Evolutionary conservation across 2,113 vertebrate genomes (phyloP).

Genomic region (Natator depressus): DNA sequence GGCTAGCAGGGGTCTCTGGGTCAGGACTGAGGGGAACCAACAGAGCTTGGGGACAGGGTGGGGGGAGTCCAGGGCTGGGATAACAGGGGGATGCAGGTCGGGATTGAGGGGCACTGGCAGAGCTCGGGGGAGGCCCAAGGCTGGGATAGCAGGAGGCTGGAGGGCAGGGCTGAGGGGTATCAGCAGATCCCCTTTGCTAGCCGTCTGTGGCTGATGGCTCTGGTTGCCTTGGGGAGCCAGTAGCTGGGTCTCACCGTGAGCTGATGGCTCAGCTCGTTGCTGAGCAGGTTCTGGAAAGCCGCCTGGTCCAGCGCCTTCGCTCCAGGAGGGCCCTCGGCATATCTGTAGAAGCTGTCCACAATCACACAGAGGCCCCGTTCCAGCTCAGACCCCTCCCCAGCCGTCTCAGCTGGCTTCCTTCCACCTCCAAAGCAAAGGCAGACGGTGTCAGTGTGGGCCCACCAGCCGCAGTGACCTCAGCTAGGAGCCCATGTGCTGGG

Average conservation of each 20-base stretch:
- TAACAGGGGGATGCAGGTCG: background rate
- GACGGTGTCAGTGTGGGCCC: background rate
- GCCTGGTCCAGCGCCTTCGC: background rate
- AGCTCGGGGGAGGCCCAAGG: background rate
- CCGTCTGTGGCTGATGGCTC: background rate
- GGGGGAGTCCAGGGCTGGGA: background rate
- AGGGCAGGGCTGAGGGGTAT: background rate
- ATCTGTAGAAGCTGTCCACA: background rate
- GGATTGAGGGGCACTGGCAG: background rate
- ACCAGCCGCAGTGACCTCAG: background rate
- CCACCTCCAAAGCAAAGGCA: background rate
- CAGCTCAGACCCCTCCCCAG: background rate
- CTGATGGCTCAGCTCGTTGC: background rate
- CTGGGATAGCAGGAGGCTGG: background rate
- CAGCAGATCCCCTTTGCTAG: background rate
- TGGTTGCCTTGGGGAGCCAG: background rate
- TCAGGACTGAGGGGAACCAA: no score
- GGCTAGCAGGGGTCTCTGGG: no score
- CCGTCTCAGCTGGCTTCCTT: background rate
- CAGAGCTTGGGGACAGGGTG: background rate
- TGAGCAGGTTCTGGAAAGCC: background rate
- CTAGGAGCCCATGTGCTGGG: background rate
- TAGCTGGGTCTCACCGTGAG: background rate
- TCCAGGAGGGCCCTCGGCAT: background rate
- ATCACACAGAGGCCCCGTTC: background rate